Base-by-base conservation (phyloP, 2,888 invertebrate species). In the Drosophila falleni region DNA sequence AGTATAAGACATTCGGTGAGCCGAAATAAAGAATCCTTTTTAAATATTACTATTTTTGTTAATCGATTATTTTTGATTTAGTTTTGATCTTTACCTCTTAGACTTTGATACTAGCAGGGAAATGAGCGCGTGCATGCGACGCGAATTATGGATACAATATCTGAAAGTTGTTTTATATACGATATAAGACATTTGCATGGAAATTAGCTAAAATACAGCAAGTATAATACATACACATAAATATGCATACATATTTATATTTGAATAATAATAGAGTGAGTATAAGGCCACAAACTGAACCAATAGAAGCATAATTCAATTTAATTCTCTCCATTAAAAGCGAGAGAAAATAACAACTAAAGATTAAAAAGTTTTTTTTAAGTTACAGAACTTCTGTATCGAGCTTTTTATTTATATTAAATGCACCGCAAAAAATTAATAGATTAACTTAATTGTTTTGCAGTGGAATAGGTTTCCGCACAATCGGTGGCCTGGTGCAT, bases 161-260 rank as follows among this genome's bases (percentile, higher is more conserved):
- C 79, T 79, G 78, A 79, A 78, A 78, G 37, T 70, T 74, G 58
- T 63, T 23, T 69, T 35, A 37, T 47, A 69, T 66, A 49, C 50
- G 39, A 60, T 56, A 63, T 39, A 47, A 55, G 35, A 62, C 42
- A 54, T 54, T 49, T 47, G 29, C 61, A 59, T 41, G 9, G 10
- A 33, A 29, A 44, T 59, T 49, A 6, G 44, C 37, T 44, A 58
- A 53, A 53, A n/a, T 56, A 56, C 15, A 41, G 13, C 26, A 15
- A 31, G 16, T 29, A 49, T 16, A 15, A 62, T 44, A 62, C 13
- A 62, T 47, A 60, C 10, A 55, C 13, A 64, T 26, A 44, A 26
- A 11, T 41, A 49, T 13, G 15, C 31, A 35, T 29, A 29, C 26
- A 37, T 39, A 29, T 37, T 1, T 39, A 16, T 42, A 9, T 11